A percentile compares a stretch with the other conserved stretches of the same genome.
Evolutionary conservation across 2,113 vertebrate genomes (phyloP).

Genomic region (Strigops habroptila): DNA sequence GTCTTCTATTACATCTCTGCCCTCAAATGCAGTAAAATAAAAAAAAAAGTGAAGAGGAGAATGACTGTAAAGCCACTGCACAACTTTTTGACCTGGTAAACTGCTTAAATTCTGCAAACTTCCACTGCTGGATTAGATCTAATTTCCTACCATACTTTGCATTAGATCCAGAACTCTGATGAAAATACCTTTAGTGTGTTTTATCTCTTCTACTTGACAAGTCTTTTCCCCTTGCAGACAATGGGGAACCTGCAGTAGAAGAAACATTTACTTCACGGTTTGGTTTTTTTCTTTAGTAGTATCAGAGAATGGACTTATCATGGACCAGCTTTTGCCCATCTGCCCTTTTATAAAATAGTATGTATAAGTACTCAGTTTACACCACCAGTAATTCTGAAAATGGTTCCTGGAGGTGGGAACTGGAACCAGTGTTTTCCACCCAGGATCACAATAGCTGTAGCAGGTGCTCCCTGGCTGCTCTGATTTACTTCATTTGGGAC

Average conservation of each 20-base stretch:
- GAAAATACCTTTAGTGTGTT: not conserved
- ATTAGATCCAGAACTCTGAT: not conserved
- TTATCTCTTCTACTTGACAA: not conserved
- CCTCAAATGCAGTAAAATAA: not conserved
- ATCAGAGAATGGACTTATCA: not conserved
- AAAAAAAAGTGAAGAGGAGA: not conserved
- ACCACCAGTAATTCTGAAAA: too few relatives aligned
- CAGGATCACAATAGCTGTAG: not conserved
- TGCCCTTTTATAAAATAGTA: not conserved
- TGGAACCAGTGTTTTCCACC: not conserved
- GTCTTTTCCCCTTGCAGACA: not conserved
- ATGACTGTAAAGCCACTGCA: not conserved
- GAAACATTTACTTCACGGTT: not conserved
- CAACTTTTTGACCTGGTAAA: constrained; percentile 73
- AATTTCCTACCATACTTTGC: not conserved
- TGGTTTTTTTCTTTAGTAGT: not conserved
- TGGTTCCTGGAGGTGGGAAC: not conserved
- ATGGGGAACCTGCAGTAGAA: constrained; percentile 9
- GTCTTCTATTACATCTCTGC: not conserved
- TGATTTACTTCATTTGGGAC: not conserved
- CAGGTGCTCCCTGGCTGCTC: not conserved
- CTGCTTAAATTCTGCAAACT: constrained; percentile 78
- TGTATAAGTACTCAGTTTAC: not conserved
- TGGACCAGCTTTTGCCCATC: not conserved
- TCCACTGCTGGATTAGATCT: not conserved